A percentile compares a stretch with the other conserved stretches of the same genome.
phyloP scores from a whole-genome alignment of 1,140 invertebrate genomes.

The Bombus sylvicola region DNA sequence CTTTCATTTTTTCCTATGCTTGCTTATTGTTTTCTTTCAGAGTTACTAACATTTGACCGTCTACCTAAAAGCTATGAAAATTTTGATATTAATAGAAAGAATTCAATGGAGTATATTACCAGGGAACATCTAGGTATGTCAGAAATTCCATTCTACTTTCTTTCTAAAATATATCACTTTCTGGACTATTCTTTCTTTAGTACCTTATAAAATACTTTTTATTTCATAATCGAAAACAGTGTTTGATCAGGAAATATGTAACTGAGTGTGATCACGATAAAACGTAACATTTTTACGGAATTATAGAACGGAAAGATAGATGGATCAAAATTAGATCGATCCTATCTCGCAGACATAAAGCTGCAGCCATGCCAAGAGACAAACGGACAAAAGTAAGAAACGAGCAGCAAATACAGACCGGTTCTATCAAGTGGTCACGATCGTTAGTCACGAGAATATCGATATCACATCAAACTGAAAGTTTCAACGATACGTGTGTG shows the following conservation, averaged over 20 bases:
- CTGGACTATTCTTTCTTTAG: not conserved
- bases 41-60: not conserved
- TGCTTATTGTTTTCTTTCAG: not conserved
- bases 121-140: not conserved
- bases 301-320: not conserved
- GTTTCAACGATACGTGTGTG: not conserved
- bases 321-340: not conserved
- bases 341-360: not conserved
- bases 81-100: not conserved
- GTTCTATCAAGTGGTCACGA: not conserved
- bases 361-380: not conserved
- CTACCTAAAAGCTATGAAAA: not conserved
- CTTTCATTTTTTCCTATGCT: too few relatives aligned
- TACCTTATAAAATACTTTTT: not conserved
- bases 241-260: not conserved
- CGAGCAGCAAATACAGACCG: constrained; percentile 80
- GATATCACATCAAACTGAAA: not conserved
- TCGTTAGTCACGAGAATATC: constrained; percentile 20
- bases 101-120: not conserved
- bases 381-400: constrained; percentile 31
- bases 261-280: not conserved
- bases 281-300: not conserved
- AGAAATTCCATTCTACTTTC: not conserved
- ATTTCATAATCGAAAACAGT: not conserved
- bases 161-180: not conserved